phyloP scores from a whole-genome alignment of 2,113 vertebrate species.

The Sebastes fasciatus region DNA sequence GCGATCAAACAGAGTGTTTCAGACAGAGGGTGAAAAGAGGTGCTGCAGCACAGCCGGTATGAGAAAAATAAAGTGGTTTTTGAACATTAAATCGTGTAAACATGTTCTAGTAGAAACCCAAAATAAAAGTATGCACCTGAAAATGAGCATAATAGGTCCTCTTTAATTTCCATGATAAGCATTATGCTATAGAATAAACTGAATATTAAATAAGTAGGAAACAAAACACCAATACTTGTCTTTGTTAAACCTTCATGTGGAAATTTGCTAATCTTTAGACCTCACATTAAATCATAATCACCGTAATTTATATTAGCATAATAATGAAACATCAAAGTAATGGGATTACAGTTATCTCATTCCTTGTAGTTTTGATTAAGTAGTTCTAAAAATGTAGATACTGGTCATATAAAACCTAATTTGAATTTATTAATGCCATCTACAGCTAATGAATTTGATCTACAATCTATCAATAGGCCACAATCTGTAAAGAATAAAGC shows the following conservation, averaged over 20 bases:
- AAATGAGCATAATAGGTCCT: too few relatives aligned
- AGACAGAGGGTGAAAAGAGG: too few relatives aligned
- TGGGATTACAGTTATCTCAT: conserved; percentile 33
- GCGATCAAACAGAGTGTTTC: too few relatives aligned
- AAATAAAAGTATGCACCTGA: too few relatives aligned
- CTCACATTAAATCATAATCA: conserved; percentile 40
- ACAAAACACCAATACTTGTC: conserved; percentile 20
- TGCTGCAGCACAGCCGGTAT: too few relatives aligned
- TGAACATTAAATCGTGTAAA: too few relatives aligned
- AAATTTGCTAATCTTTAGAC: conserved; percentile 29
- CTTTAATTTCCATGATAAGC: background rate
- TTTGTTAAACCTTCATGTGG: background rate
- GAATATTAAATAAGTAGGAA: background rate
- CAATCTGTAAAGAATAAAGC: background rate
- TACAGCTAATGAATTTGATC: background rate
- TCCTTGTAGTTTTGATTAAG: background rate
- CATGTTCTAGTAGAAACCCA: too few relatives aligned
- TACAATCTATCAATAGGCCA: background rate
- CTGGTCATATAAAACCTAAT: conserved; percentile 9
- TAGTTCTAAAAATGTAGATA: conserved; percentile 14
- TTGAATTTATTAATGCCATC: conserved; percentile 7
- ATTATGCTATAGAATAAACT: background rate
- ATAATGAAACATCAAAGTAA: conserved; percentile 50
- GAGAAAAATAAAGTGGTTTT: too few relatives aligned
- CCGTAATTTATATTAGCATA: conserved; percentile 30